Conservation (phyloP, 2,797 vertebrate genomes). For the Neosalanx taihuensis region DNA sequence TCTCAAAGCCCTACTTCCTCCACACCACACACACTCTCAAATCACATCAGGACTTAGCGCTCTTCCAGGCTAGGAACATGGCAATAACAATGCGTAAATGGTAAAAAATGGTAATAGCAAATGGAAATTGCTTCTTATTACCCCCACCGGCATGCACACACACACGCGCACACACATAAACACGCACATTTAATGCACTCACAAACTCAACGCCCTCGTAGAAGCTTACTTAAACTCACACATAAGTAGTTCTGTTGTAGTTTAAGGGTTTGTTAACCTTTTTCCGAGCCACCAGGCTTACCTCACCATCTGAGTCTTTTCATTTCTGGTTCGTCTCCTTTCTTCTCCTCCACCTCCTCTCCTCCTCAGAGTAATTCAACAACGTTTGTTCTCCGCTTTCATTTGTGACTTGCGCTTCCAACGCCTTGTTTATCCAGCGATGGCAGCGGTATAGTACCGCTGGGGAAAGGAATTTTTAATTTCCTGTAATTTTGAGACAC, state of each 20-base stretch:
- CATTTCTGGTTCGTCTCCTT: constrained; percentile 28
- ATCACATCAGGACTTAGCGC: too few species aligned
- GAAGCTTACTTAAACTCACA: not conserved
- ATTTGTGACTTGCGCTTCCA: constrained; percentile 24
- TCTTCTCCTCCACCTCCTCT: not conserved
- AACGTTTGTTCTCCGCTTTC: constrained; percentile 23
- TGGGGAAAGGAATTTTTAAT: constrained; percentile 50
- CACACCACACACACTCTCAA: too few species aligned
- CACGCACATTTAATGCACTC: too few species aligned
- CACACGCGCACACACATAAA: not conserved
- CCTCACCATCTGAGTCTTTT: constrained; percentile 14
- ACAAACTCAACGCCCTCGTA: not conserved
- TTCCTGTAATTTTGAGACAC: constrained; percentile 49
- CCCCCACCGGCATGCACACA: not conserved
- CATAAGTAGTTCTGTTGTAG: constrained; percentile 13
- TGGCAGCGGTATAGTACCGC: constrained; percentile 33
- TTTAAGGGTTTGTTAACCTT: constrained; percentile 29
- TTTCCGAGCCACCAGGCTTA: constrained; percentile 19
- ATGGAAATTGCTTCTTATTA: not conserved
- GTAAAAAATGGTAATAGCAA: not conserved
- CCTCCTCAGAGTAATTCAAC: constrained; percentile 43
- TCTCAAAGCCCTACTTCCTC: too few species aligned
- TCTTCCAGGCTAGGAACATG: too few species aligned
- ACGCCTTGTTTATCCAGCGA: constrained; percentile 47
- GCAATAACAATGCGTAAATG: not conserved